phyloP scores from a whole-genome alignment of 2,888 invertebrate species.

The Leistus spinibarbis region DNA sequence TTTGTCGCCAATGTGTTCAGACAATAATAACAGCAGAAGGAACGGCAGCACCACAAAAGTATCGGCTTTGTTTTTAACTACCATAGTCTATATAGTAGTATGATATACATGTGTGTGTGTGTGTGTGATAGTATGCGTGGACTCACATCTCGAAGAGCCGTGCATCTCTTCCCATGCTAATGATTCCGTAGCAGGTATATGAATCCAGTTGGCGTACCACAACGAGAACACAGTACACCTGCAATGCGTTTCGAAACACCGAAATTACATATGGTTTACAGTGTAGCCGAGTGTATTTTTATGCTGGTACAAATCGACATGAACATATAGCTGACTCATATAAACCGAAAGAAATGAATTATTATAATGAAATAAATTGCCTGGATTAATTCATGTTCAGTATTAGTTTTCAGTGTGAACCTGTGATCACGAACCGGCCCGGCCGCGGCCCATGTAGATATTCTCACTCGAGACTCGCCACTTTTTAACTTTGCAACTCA shows the following conservation, averaged over 20 bases:
- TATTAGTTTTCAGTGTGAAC: constrained; percentile 55
- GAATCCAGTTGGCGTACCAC: constrained; percentile 42
- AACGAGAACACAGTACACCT: constrained; percentile 43
- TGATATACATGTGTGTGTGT: no score
- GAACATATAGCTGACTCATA: constrained; percentile 52
- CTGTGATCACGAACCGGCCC: constrained; percentile 9
- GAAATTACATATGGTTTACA: not conserved
- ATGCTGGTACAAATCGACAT: constrained; percentile 25
- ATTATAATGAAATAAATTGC: constrained; percentile 59
- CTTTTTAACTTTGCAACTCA: constrained; percentile 2
- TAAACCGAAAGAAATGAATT: constrained; percentile 53
- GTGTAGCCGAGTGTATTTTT: not conserved
- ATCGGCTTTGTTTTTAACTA: constrained; percentile 18
- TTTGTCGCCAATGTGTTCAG: constrained; percentile 11
- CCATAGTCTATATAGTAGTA: not conserved
- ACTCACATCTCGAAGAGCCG: constrained; percentile 2
- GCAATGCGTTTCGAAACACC: constrained; percentile 7
- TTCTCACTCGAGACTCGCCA: not conserved
- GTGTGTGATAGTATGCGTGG: not conserved
- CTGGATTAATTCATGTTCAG: constrained; percentile 54
- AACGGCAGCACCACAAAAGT: constrained; percentile 9
- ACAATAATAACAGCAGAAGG: not conserved
- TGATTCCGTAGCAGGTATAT: constrained; percentile 52
- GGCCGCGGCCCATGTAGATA: constrained; percentile 8
- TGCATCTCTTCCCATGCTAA: constrained; percentile 54